phyloP scores from a whole-genome alignment of 1,140 invertebrate species.

The Bombus difficillimus region DNA sequence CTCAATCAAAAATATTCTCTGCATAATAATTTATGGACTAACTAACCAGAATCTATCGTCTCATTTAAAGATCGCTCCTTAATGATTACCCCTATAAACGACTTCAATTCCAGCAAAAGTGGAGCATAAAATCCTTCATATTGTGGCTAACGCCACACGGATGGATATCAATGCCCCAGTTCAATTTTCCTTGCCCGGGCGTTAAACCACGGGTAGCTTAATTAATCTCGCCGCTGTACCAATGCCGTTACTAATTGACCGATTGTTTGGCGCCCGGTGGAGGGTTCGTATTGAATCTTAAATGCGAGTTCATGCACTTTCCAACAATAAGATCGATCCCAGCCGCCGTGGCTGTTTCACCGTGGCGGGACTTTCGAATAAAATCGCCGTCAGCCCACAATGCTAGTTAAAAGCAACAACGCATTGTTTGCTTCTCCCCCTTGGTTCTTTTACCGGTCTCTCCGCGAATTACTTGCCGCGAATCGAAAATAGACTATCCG shows the following conservation, averaged over 20 bases:
- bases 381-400: constrained; percentile 1
- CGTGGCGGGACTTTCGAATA: background rate
- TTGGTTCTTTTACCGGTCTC: background rate
- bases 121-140: background rate
- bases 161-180: background rate
- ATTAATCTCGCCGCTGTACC: constrained; percentile 5
- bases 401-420: constrained; percentile 8
- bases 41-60: too few relatives aligned
- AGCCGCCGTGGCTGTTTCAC: background rate
- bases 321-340: constrained; percentile 3
- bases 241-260: constrained; percentile 9
- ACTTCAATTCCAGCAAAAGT: background rate
- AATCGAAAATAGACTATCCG: background rate
- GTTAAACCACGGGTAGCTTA: background rate
- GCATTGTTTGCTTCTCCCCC: background rate
- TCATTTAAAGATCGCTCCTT: too few relatives aligned
- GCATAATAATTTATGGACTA: too few relatives aligned
- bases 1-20: too few relatives aligned
- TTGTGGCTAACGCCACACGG: background rate
- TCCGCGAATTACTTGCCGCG: too few relatives aligned
- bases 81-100: background rate
- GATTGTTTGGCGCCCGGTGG: constrained; percentile 12
- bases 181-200: background rate
- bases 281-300: constrained; percentile 16
- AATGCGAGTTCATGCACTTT: background rate